Conservation (phyloP, 92 coral and sea anemone genomes). For the Epizoanthus illoricatus region DNA sequence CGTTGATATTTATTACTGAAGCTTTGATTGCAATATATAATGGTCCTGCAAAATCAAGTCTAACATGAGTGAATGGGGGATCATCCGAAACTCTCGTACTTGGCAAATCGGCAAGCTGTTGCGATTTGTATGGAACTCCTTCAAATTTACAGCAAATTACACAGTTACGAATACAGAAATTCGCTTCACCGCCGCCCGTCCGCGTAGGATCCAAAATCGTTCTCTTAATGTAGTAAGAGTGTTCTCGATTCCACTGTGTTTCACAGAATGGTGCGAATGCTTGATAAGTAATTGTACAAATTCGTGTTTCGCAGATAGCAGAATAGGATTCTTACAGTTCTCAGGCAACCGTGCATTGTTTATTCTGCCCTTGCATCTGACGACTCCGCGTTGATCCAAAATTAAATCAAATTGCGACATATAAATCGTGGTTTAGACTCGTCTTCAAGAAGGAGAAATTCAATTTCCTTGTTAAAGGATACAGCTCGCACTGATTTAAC, state of each 20-base stretch:
- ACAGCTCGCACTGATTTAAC: conserved; percentile 41
- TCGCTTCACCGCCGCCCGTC: conserved; percentile 51
- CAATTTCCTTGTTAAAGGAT: conserved; percentile 44
- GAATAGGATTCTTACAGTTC: conserved; percentile 51
- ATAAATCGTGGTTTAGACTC: conserved; percentile 23
- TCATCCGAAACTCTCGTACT: conserved; percentile 38
- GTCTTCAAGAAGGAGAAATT: conserved; percentile 45
- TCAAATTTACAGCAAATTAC: conserved; percentile 52
- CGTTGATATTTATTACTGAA: conserved; percentile 6
- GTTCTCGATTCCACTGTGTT: conserved; percentile 50
- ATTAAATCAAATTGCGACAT: conserved; percentile 60
- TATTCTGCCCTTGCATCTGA: conserved; percentile 61
- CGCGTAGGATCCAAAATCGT: conserved; percentile 60
- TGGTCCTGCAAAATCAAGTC: conserved; percentile 49
- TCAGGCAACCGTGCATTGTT: conserved; percentile 46
- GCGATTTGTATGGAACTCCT: conserved; percentile 45
- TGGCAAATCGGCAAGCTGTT: conserved; percentile 46
- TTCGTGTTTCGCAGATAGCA: conserved; percentile 50
- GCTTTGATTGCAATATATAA: conserved; percentile 23
- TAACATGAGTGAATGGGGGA: conserved; percentile 39
- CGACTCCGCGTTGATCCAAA: conserved; percentile 50
- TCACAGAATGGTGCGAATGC: conserved; percentile 46
- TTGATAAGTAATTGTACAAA: conserved; percentile 43
- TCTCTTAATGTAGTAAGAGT: conserved; percentile 58
- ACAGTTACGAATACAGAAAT: conserved; percentile 50